Base-by-base conservation (phyloP, 2,113 vertebrate genomes). In the Actenoides hombroni region DNA sequence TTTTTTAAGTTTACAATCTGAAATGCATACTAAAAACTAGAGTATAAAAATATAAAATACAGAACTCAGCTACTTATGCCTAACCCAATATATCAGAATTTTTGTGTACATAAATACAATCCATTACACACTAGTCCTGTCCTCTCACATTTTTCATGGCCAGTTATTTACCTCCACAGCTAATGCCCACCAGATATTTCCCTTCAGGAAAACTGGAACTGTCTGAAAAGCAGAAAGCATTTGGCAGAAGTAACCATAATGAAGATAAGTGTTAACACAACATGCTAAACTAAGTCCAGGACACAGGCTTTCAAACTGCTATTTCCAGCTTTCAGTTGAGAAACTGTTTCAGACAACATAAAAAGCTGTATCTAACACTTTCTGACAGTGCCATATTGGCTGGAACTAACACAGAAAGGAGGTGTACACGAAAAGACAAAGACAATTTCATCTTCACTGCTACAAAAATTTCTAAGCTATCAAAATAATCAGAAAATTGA, bases 321-420 rank as follows among this genome's bases (percentile, higher is more conserved):
- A 64, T 95, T 96, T 97, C 92, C 56, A 96, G 60, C 54, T 88
- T 94, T 80, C 71, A 53, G 64, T 56, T 92, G 79, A 95, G 83
- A 92, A 97, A 95, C 71, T 59, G 33, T 67, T 91, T 96, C 56
- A 93, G 94, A 93, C 95, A 96, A 94, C 64, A 83, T 70, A 81
- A 96, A 96, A 96, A 96, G 51, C 86, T 86, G 73, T 37, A 94
- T 70, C 95, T 96, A 97, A 96, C 71, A 71, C 37, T 88, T 95
- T 88, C 76, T 93, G 95, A 95, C 93, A 94, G 92, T 75, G 76
- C 92, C 93, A 93, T 96, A 93, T 96, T 97, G 94, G 64, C 79
- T 90, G 80, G 68, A 88, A 92, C 60, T 86, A 77, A 70, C 71
- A 83, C 49, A 75, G 83, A 95, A 88, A 86, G 54, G 42, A 94